Percentiles rank a stretch among this genome's conserved stretches.
These are phyloP conservation scores for Caenorhabditis tropicalis DNA, from an alignment of 1,140 invertebrate species.

Conservation along the genomic window DNA sequence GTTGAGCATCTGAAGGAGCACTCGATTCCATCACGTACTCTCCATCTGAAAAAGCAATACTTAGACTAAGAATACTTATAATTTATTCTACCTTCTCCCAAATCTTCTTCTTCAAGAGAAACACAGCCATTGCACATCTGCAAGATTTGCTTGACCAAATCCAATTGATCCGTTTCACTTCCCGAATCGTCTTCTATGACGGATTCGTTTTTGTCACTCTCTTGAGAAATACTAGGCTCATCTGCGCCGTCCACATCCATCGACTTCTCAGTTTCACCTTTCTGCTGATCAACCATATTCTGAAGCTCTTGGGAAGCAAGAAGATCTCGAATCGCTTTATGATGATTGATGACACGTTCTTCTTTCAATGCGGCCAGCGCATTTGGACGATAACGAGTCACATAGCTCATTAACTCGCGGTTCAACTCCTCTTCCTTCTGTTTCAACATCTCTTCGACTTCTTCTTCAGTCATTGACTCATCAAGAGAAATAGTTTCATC, in stretches of 20 bases:
- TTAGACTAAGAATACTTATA: no score
- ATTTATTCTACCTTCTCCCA: not conserved
- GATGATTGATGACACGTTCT: not conserved
- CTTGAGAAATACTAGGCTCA: no score
- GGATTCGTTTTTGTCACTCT: not conserved
- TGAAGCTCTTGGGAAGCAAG: slow-evolving; percentile 1
- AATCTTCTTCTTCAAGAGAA: not conserved
- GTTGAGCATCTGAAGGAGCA: not conserved
- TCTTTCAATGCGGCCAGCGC: not conserved
- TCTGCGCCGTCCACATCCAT: not conserved
- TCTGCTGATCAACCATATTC: not conserved
- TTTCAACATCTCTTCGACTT: not conserved
- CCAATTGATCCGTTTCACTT: not conserved
- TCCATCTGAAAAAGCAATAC: not conserved
- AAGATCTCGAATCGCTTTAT: not conserved
- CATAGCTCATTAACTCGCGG: not conserved
- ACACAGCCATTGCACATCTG: not conserved
- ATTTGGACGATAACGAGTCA: not conserved
- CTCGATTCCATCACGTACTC: not conserved
- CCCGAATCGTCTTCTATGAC: not conserved
- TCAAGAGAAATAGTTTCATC: not conserved
- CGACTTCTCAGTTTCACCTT: not conserved
- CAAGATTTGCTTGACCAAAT: not conserved
- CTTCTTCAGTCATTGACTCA: not conserved
- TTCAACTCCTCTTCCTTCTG: not conserved